Base-by-base conservation (phyloP, 2,888 invertebrate genomes). In the Crocallis elinguaria region DNA sequence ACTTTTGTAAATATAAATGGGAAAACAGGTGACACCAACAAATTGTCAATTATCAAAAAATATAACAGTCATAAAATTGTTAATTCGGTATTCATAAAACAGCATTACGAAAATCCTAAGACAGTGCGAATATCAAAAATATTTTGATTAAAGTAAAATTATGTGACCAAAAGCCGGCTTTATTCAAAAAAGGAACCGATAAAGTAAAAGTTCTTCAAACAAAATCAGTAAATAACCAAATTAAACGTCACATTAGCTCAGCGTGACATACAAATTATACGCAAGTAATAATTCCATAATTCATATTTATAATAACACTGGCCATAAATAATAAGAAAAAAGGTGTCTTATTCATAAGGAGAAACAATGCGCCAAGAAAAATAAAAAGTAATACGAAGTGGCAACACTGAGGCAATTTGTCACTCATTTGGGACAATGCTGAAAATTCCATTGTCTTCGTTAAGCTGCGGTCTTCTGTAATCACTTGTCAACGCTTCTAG, bases 181-280 rank as follows among this genome's bases (percentile, higher is more conserved):
- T 39, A 44, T 54, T 57, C 36, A 43, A 55, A 45, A 58, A 50
- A 8, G 36, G 49, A 49, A 52, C 49, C 45, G 21, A 53, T 64
- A 62, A 60, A 60, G 56, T 44, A 55, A 45, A 54, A 49, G 11
- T 30, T 49, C 58, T 56, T 41, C 54, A 71, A 73, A 86, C 85
- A 87, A 87, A 84, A 81, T 79, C 83, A 77, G 79, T 87, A 84
- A 85, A 86, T 84, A 72, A 78, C 74, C 71, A 79, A 77, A 79
- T 79, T 82, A 76, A 75, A 79, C 77, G 75, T 77, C 77, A 66
- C 75, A 75, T 79, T 79, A 77, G 76, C 67, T 78, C 81, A 75
- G 63, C 66, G 64, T 64, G 72, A 67, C 75, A 57, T 66, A 70
- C 78, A 76, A 79, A 85, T 86, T 79, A 82, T 76, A 71, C 71